A percentile compares a stretch with the other conserved stretches of the same genome.
Evolutionary conservation across 2,797 vertebrate genomes (phyloP).

Genomic region (Cryptoblepharus egeriae): DNA sequence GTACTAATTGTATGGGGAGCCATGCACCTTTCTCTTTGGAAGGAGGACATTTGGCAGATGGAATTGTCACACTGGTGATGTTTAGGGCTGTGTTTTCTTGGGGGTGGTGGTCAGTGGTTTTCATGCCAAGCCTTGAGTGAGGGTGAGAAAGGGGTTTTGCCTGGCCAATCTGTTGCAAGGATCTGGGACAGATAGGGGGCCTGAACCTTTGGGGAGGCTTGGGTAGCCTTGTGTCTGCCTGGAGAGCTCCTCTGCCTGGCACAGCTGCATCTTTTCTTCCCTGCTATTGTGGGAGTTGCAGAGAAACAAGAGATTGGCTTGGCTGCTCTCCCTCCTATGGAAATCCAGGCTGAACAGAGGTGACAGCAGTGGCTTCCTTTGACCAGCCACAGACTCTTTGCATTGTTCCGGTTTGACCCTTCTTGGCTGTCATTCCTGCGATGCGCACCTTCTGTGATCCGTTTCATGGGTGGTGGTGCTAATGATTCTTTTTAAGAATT

Average conservation of each 20-base stretch:
- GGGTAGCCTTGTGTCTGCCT: background rate
- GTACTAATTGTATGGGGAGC: background rate
- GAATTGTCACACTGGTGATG: background rate
- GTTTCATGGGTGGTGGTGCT: no score
- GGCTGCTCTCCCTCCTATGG: background rate
- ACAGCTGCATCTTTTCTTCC: background rate
- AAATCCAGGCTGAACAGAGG: background rate
- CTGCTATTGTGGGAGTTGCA: slow-evolving; percentile 12
- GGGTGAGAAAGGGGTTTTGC: background rate
- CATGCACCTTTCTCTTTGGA: background rate
- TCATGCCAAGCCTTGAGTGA: background rate
- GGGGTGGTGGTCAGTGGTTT: background rate
- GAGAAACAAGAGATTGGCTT: background rate
- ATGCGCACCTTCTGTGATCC: background rate
- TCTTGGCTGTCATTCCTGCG: background rate
- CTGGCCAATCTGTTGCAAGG: background rate
- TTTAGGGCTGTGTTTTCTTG: background rate
- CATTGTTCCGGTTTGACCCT: background rate
- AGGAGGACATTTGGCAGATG: no score
- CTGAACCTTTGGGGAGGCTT: background rate
- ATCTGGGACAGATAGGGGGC: background rate
- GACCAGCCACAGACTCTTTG: background rate
- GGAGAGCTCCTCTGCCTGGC: slow-evolving; percentile 5
- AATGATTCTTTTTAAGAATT: no score
- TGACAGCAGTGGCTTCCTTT: background rate